Evolutionary conservation across 2,888 invertebrate genomes (phyloP).

Genomic region (Heterodera filipjevi): DNA sequence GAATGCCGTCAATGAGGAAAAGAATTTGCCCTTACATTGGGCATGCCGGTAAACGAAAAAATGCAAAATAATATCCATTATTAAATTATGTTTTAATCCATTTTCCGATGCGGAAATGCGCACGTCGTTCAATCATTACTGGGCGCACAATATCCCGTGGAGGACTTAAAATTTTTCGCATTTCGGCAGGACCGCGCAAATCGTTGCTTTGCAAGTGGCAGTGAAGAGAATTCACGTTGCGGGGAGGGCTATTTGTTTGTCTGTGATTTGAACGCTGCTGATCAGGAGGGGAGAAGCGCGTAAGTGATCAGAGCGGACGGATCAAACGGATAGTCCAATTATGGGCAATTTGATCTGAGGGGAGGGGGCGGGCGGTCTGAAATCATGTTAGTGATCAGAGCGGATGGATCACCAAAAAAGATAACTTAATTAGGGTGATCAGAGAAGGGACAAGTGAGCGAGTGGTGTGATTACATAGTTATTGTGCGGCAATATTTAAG

Average conservation of each 20-base stretch:
- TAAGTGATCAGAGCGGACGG: background rate
- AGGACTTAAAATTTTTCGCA: slow-evolving; percentile 72
- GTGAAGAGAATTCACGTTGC: slow-evolving; percentile 21
- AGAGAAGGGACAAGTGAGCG: background rate
- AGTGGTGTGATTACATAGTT: no score
- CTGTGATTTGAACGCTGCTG: slow-evolving; percentile 82
- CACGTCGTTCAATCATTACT: slow-evolving; percentile 8
- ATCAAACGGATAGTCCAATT: no score
- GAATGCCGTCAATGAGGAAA: slow-evolving; percentile 52
- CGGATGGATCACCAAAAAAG: background rate
- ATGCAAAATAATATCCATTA: background rate
- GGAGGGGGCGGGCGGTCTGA: background rate
- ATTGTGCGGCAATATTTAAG: no score
- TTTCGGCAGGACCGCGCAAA: slow-evolving; percentile 72
- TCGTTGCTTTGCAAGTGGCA: slow-evolving; percentile 49
- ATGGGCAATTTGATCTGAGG: background rate
- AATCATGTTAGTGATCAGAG: background rate
- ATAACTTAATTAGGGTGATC: background rate
- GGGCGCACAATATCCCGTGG: slow-evolving; percentile 75
- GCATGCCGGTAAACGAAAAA: slow-evolving; percentile 49
- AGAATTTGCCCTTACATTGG: slow-evolving; percentile 57
- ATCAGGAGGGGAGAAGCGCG: slow-evolving; percentile 75
- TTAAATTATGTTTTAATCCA: slow-evolving; percentile 74
- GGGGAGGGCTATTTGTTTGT: slow-evolving; percentile 83
- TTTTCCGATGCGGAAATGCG: slow-evolving; percentile 73